Percentiles rank a stretch among this genome's conserved stretches.
phyloP scores from a whole-genome alignment of 2,113 vertebrate genomes.

The Chamaetylas fuelleborni region DNA sequence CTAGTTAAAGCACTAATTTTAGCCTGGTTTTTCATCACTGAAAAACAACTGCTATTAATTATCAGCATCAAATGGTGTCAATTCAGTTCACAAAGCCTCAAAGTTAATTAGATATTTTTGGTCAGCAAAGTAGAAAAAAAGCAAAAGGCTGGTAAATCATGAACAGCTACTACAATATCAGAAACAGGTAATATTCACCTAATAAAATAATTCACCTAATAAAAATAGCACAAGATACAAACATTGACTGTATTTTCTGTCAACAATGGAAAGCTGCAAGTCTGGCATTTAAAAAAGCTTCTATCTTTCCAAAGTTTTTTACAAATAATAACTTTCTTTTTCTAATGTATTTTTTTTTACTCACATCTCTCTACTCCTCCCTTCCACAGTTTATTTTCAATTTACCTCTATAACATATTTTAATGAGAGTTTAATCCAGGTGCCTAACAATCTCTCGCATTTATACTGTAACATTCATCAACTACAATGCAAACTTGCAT shows the following conservation, averaged over 20 bases:
- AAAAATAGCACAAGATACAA: not conserved
- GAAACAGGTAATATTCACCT: not conserved
- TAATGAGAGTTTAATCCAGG: not conserved
- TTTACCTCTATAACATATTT: not conserved
- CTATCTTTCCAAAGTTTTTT: not conserved
- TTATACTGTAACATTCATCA: not conserved
- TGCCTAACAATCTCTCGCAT: not conserved
- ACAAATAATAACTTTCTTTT: not conserved
- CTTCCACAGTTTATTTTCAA: not conserved
- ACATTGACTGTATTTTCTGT: not conserved
- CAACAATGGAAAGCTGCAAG: not conserved
- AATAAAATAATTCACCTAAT: not conserved
- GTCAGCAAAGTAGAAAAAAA: not conserved
- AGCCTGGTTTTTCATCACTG: not conserved
- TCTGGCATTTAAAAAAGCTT: not conserved
- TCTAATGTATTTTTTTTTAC: not conserved
- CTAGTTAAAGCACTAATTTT: not conserved
- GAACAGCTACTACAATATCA: not conserved
- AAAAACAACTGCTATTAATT: not conserved
- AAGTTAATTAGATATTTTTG: not conserved
- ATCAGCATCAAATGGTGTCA: not conserved
- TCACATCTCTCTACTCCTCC: not conserved
- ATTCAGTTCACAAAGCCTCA: not conserved
- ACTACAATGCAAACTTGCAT: not conserved
- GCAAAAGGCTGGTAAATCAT: not conserved